Evolutionary conservation across 2,113 vertebrate species (phyloP), one percentile per base, ranked within the genome.

Genomic region (Limnothrissa miodon): DNA sequence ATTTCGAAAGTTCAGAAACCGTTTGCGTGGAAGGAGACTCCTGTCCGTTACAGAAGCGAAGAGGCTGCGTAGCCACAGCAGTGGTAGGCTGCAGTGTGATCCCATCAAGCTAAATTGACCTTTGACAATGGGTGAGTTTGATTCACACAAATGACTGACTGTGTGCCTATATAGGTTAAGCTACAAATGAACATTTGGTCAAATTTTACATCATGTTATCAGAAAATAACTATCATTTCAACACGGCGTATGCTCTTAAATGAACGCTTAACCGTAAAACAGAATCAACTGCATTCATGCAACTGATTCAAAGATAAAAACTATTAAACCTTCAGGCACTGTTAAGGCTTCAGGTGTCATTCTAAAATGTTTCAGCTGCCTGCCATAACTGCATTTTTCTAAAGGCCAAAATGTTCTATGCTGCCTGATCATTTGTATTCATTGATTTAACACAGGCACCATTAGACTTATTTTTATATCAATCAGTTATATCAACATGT

Each of bases 1-100:
- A 85, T 89, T 87, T 87, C 82, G 88, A 89, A 87, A 89, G 82
- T 74, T 39, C 10, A 62, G 59, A 62, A 29, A 13, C 59, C n/a
- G 7, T 62, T n/a, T 29, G 3, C 21, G 19, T 21, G 51, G 21
- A 21, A 62, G 25, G 59, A 29, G 21, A 2, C 19, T 29, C 59
- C 11, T 74, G 25, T 17, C 1, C 25, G 1, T 15, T 5, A 11
- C 33, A 9, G 10, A 15, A 5, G 36, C 66, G 2, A 1, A n/a
- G 25, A 74, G 29, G 66, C 66, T 17, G 25, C 25, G 10, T 36
- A 74, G 66, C 29, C 66, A 5, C 66, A 74, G 25, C 59, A 62
- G 66, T 33, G 62, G 11, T 29, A 17, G 17, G 17, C 17, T 5
- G 21, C 23, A 70, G 62, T 9, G 10, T 70, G 62, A 11, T 36